A percentile compares a stretch with the other conserved stretches of the same genome.
These are phyloP conservation scores for Xestoiulus laeticollis DNA, from an alignment of 2,888 invertebrate genomes.

Conservation along the genomic window DNA sequence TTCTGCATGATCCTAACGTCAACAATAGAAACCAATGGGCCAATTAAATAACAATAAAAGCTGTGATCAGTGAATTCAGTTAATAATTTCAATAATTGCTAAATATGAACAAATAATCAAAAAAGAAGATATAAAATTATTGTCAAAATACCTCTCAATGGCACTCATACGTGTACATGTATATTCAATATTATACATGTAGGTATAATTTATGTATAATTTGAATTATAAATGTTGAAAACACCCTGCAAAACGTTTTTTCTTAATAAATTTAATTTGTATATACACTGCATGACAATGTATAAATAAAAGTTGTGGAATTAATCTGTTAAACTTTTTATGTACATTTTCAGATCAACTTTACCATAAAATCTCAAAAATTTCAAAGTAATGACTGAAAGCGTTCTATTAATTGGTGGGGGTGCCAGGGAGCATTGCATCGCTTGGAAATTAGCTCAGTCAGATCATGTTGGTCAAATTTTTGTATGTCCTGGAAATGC, in stretches of 20 bases:
- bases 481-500: slow-evolving; percentile 90
- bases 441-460: slow-evolving; percentile 91
- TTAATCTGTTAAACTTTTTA: background rate
- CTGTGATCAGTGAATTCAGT: no score
- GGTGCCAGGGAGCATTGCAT: slow-evolving; percentile 97
- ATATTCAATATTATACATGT: no score
- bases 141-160: no score
- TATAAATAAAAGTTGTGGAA: background rate
- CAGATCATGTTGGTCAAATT: slow-evolving; percentile 74
- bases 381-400: background rate
- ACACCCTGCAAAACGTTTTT: background rate
- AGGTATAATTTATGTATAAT: no score
- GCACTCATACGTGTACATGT: no score
- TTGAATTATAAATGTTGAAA: background rate
- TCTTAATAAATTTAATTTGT: background rate
- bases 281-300: no score
- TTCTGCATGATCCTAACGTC: no score
- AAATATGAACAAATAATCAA: no score
- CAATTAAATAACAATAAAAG: no score
- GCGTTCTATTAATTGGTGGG: slow-evolving; percentile 84
- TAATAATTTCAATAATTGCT: no score
- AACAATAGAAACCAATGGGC: no score
- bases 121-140: no score
- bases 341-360: background rate
- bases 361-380: background rate